Conservation (phyloP, 2,888 invertebrate species). For the Catocala fraxini region DNA sequence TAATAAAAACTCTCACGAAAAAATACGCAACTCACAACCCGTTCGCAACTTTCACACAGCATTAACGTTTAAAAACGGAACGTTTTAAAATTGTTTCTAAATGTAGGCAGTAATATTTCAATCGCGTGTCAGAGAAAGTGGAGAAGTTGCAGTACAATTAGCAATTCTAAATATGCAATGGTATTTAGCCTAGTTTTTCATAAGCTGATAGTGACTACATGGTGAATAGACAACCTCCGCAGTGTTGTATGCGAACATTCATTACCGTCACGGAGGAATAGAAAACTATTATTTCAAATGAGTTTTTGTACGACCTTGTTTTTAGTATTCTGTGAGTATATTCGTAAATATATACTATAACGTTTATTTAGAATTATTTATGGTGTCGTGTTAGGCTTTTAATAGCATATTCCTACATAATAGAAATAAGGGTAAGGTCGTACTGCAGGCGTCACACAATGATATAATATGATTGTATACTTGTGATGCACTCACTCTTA, state of each 20-base stretch:
- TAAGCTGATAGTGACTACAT: conserved; percentile 37
- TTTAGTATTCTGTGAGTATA: conserved; percentile 1
- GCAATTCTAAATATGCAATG: conserved; percentile 53
- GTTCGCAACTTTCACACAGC: conserved; percentile 14
- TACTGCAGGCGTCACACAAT: no score
- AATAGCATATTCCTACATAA: no score
- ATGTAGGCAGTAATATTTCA: conserved; percentile 32
- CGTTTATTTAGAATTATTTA: neutral
- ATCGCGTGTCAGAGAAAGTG: conserved; percentile 42
- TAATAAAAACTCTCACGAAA: neutral
- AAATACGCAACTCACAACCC: conserved; percentile 17
- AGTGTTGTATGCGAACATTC: conserved; percentile 28
- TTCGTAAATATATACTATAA: neutral
- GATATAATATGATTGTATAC: no score
- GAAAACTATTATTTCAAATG: conserved; percentile 31
- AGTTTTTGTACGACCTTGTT: neutral
- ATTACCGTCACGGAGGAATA: conserved; percentile 12
- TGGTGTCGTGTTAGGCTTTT: no score
- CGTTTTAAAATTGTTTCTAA: conserved; percentile 27
- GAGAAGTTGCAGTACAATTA: conserved; percentile 51
- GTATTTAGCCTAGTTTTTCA: conserved; percentile 45
- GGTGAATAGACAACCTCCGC: conserved; percentile 18
- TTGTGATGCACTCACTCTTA: no score
- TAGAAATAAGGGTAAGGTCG: no score
- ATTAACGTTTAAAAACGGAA: conserved; percentile 10